These are phyloP conservation scores for Spea multiplicata DNA, from an alignment of 2,113 vertebrate genomes.

Conservation along the genomic window DNA sequence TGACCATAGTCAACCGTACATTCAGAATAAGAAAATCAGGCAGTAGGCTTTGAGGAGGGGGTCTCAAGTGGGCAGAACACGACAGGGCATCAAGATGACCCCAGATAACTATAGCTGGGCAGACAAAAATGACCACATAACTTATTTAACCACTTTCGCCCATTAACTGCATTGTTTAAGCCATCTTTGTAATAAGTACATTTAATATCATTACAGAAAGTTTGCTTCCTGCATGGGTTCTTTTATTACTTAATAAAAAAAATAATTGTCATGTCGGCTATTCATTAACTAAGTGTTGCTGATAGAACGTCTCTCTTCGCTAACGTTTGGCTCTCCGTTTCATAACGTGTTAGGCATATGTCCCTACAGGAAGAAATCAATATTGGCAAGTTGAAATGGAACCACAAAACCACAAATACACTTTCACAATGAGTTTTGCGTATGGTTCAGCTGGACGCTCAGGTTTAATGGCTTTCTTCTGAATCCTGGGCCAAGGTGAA, in stretches of 20 bases:
- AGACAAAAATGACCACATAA: too few species aligned
- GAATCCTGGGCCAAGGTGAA: background rate
- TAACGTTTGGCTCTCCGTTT: conserved; percentile 4
- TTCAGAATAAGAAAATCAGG: too few species aligned
- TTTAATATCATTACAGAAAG: too few species aligned
- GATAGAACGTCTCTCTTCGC: background rate
- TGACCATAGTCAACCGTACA: too few species aligned
- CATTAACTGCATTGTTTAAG: too few species aligned
- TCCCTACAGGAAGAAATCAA: background rate
- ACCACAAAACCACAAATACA: conserved; percentile 23
- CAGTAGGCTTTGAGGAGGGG: too few species aligned
- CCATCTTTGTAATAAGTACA: too few species aligned
- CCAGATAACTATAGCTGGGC: too few species aligned
- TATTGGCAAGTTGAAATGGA: conserved; percentile 11
- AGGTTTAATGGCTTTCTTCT: conserved; percentile 15
- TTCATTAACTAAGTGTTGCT: conserved; percentile 18
- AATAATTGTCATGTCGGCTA: background rate
- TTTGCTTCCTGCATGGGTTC: background rate
- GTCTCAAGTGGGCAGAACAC: too few species aligned
- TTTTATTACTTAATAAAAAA: conserved; percentile 1
- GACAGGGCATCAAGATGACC: too few species aligned
- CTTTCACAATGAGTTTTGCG: conserved; percentile 9
- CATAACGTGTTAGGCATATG: background rate
- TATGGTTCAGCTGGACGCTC: conserved; percentile 11
- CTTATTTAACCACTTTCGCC: too few species aligned